Evolutionary conservation across 2,888 invertebrate species (phyloP).

Genomic region (Monopis laevigella): DNA sequence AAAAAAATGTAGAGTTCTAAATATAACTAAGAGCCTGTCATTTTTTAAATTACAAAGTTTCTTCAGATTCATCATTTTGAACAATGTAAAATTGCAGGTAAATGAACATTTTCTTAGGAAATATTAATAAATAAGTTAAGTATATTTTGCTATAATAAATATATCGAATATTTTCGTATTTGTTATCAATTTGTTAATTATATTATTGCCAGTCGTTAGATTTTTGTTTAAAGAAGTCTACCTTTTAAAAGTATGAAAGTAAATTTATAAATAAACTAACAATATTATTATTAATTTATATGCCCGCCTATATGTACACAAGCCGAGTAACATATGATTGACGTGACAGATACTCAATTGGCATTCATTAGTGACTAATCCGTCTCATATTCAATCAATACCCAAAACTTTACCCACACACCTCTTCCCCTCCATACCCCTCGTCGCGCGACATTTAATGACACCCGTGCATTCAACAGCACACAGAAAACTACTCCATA

Average conservation of each 20-base stretch:
- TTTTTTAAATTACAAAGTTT: no score
- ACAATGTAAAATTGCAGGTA: no score
- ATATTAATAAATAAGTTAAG: no score
- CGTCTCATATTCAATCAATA: slow-evolving; percentile 67
- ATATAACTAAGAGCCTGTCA: no score
- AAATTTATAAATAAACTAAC: not conserved
- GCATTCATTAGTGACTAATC: slow-evolving; percentile 65
- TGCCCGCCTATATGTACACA: not conserved
- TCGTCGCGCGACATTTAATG: slow-evolving; percentile 67
- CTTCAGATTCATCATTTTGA: no score
- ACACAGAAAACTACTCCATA: slow-evolving; percentile 47
- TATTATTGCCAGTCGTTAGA: no score
- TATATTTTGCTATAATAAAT: no score
- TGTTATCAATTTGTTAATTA: no score
- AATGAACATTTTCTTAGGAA: no score
- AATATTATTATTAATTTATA: not conserved
- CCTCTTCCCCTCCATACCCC: slow-evolving; percentile 55
- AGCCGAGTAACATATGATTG: slow-evolving; percentile 28
- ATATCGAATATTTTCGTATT: no score
- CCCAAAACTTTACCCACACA: slow-evolving; percentile 67
- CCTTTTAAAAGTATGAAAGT: not conserved
- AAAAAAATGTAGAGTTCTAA: no score
- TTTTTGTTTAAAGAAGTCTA: not conserved
- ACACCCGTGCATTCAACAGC: slow-evolving; percentile 57
- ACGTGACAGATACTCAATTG: slow-evolving; percentile 49